Percentiles rank a stretch among this genome's conserved stretches.
Conservation (phyloP, 2,888 invertebrate species). For the Campopleginae sp. region DNA sequence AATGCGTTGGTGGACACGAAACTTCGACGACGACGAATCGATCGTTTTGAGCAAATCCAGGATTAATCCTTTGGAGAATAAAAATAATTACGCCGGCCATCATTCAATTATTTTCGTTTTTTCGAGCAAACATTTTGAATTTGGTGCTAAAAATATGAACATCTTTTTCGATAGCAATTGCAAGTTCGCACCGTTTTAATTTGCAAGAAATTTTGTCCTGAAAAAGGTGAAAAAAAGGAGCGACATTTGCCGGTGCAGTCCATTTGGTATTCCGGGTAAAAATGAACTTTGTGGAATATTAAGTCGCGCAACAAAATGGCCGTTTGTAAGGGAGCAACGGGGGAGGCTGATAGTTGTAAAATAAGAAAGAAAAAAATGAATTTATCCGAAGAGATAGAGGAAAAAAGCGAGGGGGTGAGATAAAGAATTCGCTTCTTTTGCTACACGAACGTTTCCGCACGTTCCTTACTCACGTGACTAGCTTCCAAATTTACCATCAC, state of each 20-base stretch:
- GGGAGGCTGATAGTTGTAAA: background rate
- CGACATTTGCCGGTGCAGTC: background rate
- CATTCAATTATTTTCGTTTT: too few species aligned
- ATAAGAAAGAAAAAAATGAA: constrained; percentile 32
- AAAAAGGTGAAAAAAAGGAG: background rate
- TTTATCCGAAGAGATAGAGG: constrained; percentile 40
- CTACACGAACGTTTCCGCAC: constrained; percentile 63
- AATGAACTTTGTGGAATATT: constrained; percentile 73
- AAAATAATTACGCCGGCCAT: too few species aligned
- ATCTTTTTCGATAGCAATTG: background rate
- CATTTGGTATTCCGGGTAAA: constrained; percentile 37
- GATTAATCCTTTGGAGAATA: background rate
- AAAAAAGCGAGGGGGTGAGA: constrained; percentile 52
- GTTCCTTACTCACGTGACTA: constrained; percentile 72
- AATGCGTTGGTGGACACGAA: background rate
- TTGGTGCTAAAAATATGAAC: background rate
- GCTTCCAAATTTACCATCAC: constrained; percentile 72
- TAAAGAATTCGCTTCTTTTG: constrained; percentile 64
- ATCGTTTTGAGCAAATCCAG: background rate
- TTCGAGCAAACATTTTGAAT: background rate
- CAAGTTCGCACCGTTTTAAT: background rate
- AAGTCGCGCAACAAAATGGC: constrained; percentile 80
- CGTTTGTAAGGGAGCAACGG: constrained; percentile 54
- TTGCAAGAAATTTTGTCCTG: background rate
- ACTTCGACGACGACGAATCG: background rate